A percentile compares a stretch with the other conserved stretches of the same genome.
Conservation (phyloP, 1,140 invertebrate genomes). For the Hyles vespertilio region DNA sequence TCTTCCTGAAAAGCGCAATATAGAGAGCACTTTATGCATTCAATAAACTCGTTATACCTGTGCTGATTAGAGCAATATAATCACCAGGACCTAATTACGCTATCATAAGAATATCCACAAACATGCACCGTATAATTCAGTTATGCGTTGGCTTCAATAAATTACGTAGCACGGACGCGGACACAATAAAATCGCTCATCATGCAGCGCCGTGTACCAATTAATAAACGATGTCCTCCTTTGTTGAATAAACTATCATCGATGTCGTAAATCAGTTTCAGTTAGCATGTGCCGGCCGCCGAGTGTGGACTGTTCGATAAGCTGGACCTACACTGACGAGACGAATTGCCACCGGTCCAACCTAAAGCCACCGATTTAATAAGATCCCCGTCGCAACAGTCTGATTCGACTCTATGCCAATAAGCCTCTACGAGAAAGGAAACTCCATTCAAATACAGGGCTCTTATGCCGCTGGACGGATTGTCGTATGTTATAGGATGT, state of each 20-base stretch:
- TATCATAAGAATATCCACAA: too few relatives aligned
- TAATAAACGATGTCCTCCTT: slow-evolving; percentile 31
- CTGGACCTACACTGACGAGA: slow-evolving; percentile 44
- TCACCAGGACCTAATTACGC: too few relatives aligned
- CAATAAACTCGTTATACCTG: too few relatives aligned
- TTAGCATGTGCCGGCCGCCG: slow-evolving; percentile 40
- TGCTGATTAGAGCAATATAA: not conserved
- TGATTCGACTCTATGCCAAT: slow-evolving; percentile 8
- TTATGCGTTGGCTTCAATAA: too few relatives aligned
- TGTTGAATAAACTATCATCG: slow-evolving; percentile 46
- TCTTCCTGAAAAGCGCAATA: too few relatives aligned
- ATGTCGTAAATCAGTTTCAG: slow-evolving; percentile 60
- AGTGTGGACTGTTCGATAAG: slow-evolving; percentile 55
- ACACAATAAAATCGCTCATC: slow-evolving; percentile 7
- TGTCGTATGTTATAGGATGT: too few relatives aligned
- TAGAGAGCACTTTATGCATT: too few relatives aligned
- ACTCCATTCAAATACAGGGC: slow-evolving; percentile 10
- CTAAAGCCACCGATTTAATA: slow-evolving; percentile 27
- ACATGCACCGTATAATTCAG: too few relatives aligned
- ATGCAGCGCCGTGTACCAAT: slow-evolving; percentile 23
- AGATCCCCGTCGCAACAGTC: slow-evolving; percentile 20
- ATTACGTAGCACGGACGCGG: not conserved
- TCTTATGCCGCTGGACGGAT: slow-evolving; percentile 15
- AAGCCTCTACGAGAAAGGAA: slow-evolving; percentile 9
- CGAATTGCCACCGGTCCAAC: slow-evolving; percentile 39